Conservation (phyloP, 2,888 invertebrate genomes). For the Archaeoteleia sp. region DNA sequence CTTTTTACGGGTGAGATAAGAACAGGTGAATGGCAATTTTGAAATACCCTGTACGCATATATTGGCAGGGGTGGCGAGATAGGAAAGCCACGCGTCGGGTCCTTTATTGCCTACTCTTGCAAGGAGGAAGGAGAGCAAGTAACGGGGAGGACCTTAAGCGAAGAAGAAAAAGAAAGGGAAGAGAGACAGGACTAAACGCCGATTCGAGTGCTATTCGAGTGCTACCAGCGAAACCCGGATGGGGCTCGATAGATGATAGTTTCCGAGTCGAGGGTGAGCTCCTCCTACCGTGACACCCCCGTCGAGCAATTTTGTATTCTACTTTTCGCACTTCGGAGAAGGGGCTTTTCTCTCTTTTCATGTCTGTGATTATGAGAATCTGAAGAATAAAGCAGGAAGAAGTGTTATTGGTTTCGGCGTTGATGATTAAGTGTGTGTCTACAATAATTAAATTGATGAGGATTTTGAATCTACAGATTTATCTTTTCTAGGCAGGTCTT, state of each 20-base stretch:
- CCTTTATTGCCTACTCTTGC: constrained; percentile 67
- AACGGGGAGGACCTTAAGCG: constrained; percentile 6
- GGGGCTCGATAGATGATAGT: constrained; percentile 39
- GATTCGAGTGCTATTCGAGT: constrained; percentile 9
- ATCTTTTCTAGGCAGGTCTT: no score
- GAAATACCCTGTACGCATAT: constrained; percentile 13
- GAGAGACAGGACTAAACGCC: constrained; percentile 7
- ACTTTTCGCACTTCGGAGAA: constrained; percentile 17
- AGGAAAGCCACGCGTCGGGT: constrained; percentile 65
- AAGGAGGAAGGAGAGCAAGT: constrained; percentile 33
- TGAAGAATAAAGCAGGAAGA: no score
- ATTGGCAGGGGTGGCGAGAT: constrained; percentile 30
- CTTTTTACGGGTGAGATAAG: no score
- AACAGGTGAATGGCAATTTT: no score
- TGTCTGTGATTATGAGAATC: no score
- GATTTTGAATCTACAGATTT: no score
- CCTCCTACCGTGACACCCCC: constrained; percentile 35
- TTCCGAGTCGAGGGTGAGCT: constrained; percentile 42
- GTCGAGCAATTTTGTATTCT: constrained; percentile 51
- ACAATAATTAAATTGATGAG: no score
- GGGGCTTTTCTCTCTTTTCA: not conserved
- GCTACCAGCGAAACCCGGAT: constrained; percentile 34
- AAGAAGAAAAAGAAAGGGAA: constrained; percentile 6
- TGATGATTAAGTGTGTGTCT: no score
- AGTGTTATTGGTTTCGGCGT: no score